These are phyloP conservation scores for Myotis daubentonii DNA, from an alignment of 2,797 vertebrate genomes.

Conservation along the genomic window DNA sequence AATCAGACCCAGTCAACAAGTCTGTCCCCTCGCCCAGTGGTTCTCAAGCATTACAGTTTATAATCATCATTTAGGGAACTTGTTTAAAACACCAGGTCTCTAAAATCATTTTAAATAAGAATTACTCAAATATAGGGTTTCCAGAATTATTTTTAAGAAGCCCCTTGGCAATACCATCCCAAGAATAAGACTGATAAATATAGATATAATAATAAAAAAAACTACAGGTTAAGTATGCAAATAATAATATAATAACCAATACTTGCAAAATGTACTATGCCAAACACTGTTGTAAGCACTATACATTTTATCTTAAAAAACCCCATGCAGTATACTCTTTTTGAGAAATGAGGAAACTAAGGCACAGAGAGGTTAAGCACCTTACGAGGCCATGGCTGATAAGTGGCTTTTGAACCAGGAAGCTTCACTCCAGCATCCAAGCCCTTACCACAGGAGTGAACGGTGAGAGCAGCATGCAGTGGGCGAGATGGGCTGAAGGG, in stretches of 20 bases:
- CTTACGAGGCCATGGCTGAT: neutral
- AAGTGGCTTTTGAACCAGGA: neutral
- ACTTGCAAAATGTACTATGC: neutral
- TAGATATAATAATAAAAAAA: neutral
- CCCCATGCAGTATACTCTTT: neutral
- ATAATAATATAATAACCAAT: neutral
- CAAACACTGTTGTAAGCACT: neutral
- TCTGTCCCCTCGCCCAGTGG: neutral
- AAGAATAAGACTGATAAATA: neutral
- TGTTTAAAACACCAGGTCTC: neutral
- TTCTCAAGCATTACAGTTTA: neutral
- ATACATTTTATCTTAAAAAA: neutral
- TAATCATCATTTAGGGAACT: neutral
- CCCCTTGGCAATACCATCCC: neutral
- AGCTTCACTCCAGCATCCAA: neutral
- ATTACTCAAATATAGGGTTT: neutral
- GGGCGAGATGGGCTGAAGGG: neutral
- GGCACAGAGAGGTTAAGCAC: neutral
- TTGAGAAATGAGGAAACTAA: neutral
- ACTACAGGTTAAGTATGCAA: neutral
- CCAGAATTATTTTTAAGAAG: neutral
- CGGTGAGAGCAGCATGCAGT: neutral
- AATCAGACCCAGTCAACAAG: neutral
- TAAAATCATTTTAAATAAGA: conserved; percentile 3
- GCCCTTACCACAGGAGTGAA: neutral